Conservation (phyloP, 2,888 invertebrate species). For the Anaspis maculata region DNA sequence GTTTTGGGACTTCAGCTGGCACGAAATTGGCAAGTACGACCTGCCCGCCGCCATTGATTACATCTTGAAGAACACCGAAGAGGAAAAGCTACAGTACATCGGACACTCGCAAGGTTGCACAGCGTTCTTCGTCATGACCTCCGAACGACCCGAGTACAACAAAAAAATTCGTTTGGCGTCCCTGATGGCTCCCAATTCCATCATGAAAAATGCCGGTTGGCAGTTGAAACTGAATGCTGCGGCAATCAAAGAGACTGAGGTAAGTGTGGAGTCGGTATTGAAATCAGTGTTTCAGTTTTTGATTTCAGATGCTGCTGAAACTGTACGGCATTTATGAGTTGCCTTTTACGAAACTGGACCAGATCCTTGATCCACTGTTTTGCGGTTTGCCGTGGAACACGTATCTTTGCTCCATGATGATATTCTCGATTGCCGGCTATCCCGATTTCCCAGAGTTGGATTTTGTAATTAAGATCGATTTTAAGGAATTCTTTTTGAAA, state of each 20-base stretch:
- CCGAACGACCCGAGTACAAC: constrained; percentile 56
- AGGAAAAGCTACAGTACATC: constrained; percentile 10
- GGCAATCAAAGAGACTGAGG: constrained; percentile 18
- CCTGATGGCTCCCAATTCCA: constrained; percentile 65
- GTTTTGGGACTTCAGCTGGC: constrained; percentile 11
- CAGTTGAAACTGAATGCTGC: constrained; percentile 12
- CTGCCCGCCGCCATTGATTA: constrained; percentile 6
- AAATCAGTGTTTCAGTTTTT: too few species aligned
- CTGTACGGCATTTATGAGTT: constrained; percentile 2
- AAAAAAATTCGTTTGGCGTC: constrained; percentile 52
- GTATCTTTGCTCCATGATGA: neutral
- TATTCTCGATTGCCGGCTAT: neutral
- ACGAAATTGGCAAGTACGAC: constrained; percentile 9
- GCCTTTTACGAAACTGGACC: neutral
- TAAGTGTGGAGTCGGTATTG: too few species aligned
- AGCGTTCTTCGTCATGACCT: constrained; percentile 56
- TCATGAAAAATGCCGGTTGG: constrained; percentile 45
- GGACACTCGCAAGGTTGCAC: constrained; percentile 55
- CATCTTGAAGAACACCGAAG: constrained; percentile 5
- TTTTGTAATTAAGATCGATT: neutral
- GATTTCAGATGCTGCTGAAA: too few species aligned
- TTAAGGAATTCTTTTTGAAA: too few species aligned
- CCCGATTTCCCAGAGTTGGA: neutral
- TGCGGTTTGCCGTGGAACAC: neutral
- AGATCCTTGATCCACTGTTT: neutral